phyloP scores from a whole-genome alignment of 2,113 vertebrate genomes.

The Dipodomys spectabilis region DNA sequence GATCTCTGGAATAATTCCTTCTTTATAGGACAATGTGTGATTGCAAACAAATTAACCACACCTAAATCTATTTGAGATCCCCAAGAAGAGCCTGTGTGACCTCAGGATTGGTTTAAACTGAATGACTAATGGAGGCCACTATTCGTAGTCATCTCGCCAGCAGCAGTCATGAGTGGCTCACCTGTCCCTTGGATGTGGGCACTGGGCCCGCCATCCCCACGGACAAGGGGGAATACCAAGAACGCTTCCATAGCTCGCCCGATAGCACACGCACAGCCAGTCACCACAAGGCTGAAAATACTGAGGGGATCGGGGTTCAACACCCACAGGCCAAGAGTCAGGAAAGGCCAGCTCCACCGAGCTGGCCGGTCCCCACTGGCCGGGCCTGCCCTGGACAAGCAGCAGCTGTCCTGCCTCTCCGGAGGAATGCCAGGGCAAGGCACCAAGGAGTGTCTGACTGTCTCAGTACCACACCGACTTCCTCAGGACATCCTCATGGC shows the following conservation, averaged over 20 bases:
- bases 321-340: no score
- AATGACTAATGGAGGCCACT: neutral
- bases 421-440: no score
- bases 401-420: fast-evolving
- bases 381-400: neutral
- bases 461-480: no score
- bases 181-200: no score
- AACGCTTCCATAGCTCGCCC: neutral
- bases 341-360: neutral
- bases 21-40: neutral
- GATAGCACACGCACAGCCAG: neutral
- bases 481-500: fast-evolving
- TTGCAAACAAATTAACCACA: neutral
- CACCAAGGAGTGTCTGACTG: no score
- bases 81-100: neutral
- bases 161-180: no score
- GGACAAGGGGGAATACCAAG: neutral
- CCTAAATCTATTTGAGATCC: neutral
- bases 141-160: no score
- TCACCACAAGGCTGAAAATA: neutral
- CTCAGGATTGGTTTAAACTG: neutral
- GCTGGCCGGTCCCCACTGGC: neutral
- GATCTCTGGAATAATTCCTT: neutral
- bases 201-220: fast-evolving
- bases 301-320: neutral